Conservation (phyloP, 2,113 vertebrate genomes). For the Eclectus roratus region DNA sequence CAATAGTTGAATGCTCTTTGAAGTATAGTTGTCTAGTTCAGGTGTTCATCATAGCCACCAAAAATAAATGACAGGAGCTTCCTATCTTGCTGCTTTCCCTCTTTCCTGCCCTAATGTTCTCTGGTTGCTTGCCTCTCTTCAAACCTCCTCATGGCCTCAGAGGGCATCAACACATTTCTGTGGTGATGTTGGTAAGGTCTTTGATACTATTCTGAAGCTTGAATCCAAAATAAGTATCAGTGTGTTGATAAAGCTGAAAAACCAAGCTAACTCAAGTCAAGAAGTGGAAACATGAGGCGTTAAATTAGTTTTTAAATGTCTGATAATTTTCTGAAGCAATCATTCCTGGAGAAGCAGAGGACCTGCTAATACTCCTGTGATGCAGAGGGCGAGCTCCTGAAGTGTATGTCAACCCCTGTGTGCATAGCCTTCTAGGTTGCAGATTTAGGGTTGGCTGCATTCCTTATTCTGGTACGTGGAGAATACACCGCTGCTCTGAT, state of each 20-base stretch:
- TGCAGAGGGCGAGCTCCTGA: background rate
- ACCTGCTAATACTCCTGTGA: background rate
- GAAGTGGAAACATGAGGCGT: background rate
- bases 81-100: background rate
- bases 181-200: background rate
- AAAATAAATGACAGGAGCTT: background rate
- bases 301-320: background rate
- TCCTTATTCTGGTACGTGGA: background rate
- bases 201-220: background rate
- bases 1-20: background rate
- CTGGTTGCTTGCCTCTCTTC: background rate
- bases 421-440: background rate
- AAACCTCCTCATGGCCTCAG: background rate
- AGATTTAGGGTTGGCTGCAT: background rate
- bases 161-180: background rate
- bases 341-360: background rate
- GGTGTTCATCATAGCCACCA: background rate
- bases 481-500: background rate
- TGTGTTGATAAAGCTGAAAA: background rate
- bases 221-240: background rate
- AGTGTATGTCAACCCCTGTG: fast-evolving
- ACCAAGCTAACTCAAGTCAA: background rate
- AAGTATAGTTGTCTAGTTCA: background rate
- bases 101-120: background rate
- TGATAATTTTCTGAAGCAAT: background rate